Percentiles rank a stretch among this genome's conserved stretches.
Evolutionary conservation across 1,140 invertebrate genomes (phyloP).

Genomic region (Bombus turneri): DNA sequence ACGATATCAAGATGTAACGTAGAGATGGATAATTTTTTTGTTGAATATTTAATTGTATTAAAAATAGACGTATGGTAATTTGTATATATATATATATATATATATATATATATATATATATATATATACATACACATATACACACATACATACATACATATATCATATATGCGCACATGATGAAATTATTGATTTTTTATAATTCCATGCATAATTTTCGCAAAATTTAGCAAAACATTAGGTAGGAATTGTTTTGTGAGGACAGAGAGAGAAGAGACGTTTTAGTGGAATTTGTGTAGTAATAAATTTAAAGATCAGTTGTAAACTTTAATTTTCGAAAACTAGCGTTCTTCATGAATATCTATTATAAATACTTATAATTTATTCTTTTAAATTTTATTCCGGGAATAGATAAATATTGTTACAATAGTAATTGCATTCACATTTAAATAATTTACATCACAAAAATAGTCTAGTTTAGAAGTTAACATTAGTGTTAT

Average conservation of each 20-base stretch:
- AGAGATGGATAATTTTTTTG: not conserved
- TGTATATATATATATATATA: not conserved
- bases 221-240: not conserved
- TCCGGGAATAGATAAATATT: constrained; percentile 2
- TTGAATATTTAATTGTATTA: not conserved
- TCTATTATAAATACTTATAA: not conserved
- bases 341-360: not conserved
- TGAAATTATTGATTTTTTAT: constrained; percentile 12
- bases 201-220: not conserved
- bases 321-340: not conserved
- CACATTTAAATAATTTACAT: constrained; percentile 24
- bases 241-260: not conserved
- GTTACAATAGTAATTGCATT: constrained; percentile 7
- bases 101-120: not conserved
- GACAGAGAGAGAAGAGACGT: not conserved
- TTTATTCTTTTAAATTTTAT: constrained; percentile 13
- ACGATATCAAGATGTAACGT: not conserved
- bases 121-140: not conserved
- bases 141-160: too few relatives aligned
- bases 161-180: not conserved
- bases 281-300: not conserved
- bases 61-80: not conserved
- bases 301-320: not conserved
- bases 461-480: not conserved
- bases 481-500: not conserved